These are phyloP conservation scores for Agapornis roseicollis DNA, from an alignment of 2,113 vertebrate genomes.

Conservation along the genomic window DNA sequence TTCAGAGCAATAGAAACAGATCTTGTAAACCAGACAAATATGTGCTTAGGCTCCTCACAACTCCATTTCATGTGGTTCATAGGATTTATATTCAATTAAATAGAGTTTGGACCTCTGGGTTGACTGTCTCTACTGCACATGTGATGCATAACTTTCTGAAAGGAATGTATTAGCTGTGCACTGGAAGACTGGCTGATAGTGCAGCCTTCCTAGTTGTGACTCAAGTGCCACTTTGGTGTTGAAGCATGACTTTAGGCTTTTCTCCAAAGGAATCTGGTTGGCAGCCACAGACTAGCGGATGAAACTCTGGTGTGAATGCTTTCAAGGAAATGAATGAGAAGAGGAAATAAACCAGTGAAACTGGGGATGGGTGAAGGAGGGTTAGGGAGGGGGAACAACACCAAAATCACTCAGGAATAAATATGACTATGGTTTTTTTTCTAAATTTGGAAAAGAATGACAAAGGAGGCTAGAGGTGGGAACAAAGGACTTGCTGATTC, in stretches of 20 bases:
- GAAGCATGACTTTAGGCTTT: neutral
- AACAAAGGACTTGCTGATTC: neutral
- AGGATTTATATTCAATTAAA: conserved; percentile 53
- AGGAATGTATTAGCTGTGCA: neutral
- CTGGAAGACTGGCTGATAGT: neutral
- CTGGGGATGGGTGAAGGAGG: neutral
- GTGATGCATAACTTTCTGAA: neutral
- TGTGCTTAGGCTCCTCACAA: conserved; percentile 8
- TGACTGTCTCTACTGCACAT: neutral
- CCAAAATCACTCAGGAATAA: neutral
- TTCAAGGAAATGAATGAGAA: conserved; percentile 7
- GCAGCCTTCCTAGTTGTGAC: neutral
- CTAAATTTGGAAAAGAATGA: neutral
- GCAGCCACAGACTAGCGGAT: neutral
- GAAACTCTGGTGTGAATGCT: neutral
- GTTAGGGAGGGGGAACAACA: neutral
- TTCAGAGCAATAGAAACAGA: conserved; percentile 1
- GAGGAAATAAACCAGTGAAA: neutral
- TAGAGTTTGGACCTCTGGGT: conserved; percentile 21
- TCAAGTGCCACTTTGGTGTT: neutral
- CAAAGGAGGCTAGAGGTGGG: neutral
- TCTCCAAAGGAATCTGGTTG: conserved; percentile 5
- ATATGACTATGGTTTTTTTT: neutral
- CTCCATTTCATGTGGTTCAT: conserved; percentile 41
- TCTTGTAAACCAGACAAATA: neutral